Percentiles rank a stretch among this genome's conserved stretches.
Evolutionary conservation across 92 coral and sea anemone species (phyloP).

Genomic region (Zoanthus solanderi): DNA sequence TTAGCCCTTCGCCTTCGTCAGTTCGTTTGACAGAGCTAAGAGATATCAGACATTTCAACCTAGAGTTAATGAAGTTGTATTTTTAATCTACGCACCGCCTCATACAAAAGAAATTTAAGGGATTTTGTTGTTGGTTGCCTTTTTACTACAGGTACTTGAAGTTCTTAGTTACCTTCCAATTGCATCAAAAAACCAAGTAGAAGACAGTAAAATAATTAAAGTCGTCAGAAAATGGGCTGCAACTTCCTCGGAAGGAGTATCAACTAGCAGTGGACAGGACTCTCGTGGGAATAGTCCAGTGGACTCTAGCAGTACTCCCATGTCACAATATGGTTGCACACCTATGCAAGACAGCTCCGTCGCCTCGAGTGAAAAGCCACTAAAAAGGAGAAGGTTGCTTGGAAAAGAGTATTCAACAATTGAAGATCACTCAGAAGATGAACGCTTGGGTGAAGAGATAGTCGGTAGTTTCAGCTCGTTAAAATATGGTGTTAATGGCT

Average conservation of each 20-base stretch:
- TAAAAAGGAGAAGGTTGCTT: slow-evolving; percentile 1
- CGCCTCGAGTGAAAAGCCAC: slow-evolving; percentile 30
- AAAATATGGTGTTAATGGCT: slow-evolving; percentile 16
- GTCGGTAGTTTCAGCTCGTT: slow-evolving; percentile 55
- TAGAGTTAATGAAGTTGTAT: neutral
- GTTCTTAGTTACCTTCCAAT: slow-evolving; percentile 88
- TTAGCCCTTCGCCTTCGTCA: no score
- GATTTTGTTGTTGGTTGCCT: neutral
- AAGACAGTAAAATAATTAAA: slow-evolving; percentile 90
- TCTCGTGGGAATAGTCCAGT: slow-evolving; percentile 78
- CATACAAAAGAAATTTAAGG: no score
- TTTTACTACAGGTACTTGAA: slow-evolving; percentile 72
- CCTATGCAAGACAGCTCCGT: slow-evolving; percentile 50
- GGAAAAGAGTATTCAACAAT: slow-evolving; percentile 52
- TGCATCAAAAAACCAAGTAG: slow-evolving; percentile 88
- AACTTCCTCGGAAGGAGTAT: slow-evolving; percentile 69
- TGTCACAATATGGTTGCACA: slow-evolving; percentile 68
- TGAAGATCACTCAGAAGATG: slow-evolving; percentile 78
- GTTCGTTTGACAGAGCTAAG: neutral
- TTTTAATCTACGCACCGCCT: no score
- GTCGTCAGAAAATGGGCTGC: slow-evolving; percentile 92
- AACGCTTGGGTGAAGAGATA: slow-evolving; percentile 67
- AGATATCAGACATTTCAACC: no score
- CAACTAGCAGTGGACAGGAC: slow-evolving; percentile 84
- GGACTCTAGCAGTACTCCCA: slow-evolving; percentile 71